Conservation (phyloP, 2,113 vertebrate genomes). For the Prunella himalayana region DNA sequence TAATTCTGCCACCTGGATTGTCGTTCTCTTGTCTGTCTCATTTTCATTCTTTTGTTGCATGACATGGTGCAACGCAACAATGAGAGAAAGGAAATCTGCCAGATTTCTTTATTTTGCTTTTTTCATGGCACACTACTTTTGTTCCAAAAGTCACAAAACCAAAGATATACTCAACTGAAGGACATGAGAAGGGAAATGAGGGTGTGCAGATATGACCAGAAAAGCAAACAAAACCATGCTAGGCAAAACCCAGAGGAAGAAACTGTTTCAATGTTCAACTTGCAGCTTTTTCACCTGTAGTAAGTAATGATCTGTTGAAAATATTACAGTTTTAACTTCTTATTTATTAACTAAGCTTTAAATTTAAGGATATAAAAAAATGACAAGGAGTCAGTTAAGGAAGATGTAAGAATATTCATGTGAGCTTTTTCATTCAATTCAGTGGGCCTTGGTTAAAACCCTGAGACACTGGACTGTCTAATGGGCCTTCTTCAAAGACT, state of each 20-base stretch:
- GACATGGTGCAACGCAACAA: neutral
- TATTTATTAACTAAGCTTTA: neutral
- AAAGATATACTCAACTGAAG: neutral
- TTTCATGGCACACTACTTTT: neutral
- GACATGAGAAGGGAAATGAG: neutral
- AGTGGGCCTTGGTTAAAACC: neutral
- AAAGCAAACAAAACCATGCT: neutral
- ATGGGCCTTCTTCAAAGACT: neutral
- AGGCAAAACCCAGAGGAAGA: neutral
- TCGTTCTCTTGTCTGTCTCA: constrained; percentile 33
- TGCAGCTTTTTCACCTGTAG: neutral
- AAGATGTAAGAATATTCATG: neutral
- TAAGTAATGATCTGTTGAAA: neutral
- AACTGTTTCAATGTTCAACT: neutral
- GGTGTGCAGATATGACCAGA: neutral
- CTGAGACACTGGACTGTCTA: neutral
- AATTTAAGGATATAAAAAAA: neutral
- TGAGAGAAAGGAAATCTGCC: neutral
- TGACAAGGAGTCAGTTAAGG: neutral
- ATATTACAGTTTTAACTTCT: neutral
- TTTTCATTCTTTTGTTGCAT: constrained; percentile 19
- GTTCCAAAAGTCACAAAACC: neutral
- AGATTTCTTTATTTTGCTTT: neutral
- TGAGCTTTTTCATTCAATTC: neutral
- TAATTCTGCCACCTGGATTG: constrained; percentile 37